Conservation (phyloP, 2,888 invertebrate species). For the Hyposoter dolosus region DNA sequence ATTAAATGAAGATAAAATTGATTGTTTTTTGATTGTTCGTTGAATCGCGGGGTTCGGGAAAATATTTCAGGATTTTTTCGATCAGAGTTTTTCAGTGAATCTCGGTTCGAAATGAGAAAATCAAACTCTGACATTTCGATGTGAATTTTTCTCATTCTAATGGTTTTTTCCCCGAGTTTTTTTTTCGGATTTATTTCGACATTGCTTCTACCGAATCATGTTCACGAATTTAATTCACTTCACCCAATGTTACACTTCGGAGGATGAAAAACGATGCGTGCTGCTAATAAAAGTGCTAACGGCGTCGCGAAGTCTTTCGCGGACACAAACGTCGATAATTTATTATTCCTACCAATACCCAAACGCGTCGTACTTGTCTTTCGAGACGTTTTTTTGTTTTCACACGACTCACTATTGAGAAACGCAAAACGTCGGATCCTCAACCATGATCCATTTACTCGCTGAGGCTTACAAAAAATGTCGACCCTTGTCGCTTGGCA, state of each 20-base stretch:
- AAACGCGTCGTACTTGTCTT: slow-evolving; percentile 1
- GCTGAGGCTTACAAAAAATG: not conserved
- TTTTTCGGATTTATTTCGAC: not conserved
- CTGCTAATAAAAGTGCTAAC: slow-evolving; percentile 6
- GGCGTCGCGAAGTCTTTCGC: not conserved
- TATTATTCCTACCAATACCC: slow-evolving; percentile 19
- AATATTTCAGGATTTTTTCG: not conserved
- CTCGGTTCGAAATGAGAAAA: not conserved
- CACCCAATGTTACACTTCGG: not conserved
- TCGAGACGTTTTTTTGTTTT: not conserved
- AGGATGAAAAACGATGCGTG: not conserved
- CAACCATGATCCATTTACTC: slow-evolving; percentile 6
- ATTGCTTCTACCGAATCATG: not conserved
- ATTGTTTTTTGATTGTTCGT: not conserved
- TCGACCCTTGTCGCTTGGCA: slow-evolving; percentile 10
- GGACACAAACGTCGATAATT: slow-evolving; percentile 15
- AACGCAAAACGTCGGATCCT: not conserved
- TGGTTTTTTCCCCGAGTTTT: not conserved
- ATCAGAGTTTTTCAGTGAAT: not conserved
- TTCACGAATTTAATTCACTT: not conserved
- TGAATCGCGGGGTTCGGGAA: not conserved
- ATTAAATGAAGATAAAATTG: not conserved
- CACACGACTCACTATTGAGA: not conserved
- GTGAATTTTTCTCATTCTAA: not conserved
- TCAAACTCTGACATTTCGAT: not conserved